Evolutionary conservation across 2,888 invertebrate genomes (phyloP).

Genomic region (Andrena praecox): DNA sequence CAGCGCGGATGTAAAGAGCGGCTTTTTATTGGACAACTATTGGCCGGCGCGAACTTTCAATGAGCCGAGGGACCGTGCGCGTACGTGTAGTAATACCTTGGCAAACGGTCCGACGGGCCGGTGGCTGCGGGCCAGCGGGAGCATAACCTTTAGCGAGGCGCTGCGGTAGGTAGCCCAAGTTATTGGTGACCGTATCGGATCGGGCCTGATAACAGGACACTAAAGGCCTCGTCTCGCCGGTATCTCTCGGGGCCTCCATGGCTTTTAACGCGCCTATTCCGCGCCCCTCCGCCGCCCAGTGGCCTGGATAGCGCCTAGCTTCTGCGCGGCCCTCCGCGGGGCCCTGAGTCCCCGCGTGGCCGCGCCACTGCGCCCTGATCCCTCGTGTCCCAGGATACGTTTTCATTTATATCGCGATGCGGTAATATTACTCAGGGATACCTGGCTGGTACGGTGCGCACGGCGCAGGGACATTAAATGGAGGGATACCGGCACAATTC

Average conservation of each 20-base stretch:
- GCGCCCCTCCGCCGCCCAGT: constrained; percentile 10
- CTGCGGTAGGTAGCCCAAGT: constrained; percentile 80
- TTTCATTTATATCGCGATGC: constrained; percentile 67
- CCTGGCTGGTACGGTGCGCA: constrained; percentile 47
- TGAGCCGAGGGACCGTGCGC: constrained; percentile 65
- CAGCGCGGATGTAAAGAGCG: constrained; percentile 66
- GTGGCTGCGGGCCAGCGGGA: constrained; percentile 65
- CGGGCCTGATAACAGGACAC: constrained; percentile 78
- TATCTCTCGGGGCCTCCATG: constrained; percentile 62
- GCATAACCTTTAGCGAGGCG: constrained; percentile 70
- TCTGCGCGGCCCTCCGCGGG: constrained; percentile 16
- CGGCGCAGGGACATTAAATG: constrained; percentile 53
- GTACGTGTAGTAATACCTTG: constrained; percentile 71
- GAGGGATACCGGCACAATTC: constrained; percentile 53
- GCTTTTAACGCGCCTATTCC: constrained; percentile 59
- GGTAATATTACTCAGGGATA: constrained; percentile 62
- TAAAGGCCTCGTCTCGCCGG: constrained; percentile 75
- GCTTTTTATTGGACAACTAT: constrained; percentile 72
- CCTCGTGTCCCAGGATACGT: constrained; percentile 40
- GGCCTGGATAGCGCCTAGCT: constrained; percentile 44
- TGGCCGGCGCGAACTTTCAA: constrained; percentile 71
- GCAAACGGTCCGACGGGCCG: constrained; percentile 70
- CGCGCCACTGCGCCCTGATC: constrained; percentile 32
- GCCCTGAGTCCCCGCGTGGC: constrained; percentile 13
- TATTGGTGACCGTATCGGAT: constrained; percentile 80